These are phyloP conservation scores for Deilephila porcellus DNA, from an alignment of 2,888 invertebrate genomes.

Conservation along the genomic window DNA sequence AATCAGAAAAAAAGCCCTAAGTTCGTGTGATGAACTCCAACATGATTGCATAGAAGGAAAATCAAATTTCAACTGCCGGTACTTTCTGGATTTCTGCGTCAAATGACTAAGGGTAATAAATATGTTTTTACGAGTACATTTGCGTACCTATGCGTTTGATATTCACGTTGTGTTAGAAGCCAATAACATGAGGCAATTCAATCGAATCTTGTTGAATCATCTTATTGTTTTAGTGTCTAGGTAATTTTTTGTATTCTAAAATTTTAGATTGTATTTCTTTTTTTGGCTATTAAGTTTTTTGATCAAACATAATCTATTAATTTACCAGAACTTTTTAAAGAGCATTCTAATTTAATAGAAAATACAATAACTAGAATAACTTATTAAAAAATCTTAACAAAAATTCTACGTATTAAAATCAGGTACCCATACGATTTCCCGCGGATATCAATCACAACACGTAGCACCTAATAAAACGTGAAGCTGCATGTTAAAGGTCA, in stretches of 20 bases:
- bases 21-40: too few relatives aligned
- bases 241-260: neutral
- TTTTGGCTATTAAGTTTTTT: neutral
- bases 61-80: neutral
- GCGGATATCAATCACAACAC: neutral
- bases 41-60: too few relatives aligned
- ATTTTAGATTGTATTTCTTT: neutral
- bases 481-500: slow-evolving; percentile 15
- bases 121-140: neutral
- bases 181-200: neutral
- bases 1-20: too few relatives aligned
- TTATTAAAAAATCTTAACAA: too few relatives aligned
- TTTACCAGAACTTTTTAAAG: too few relatives aligned
- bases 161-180: neutral
- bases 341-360: too few relatives aligned
- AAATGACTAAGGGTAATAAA: slow-evolving; percentile 9
- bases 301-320: too few relatives aligned
- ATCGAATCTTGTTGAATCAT: slow-evolving; percentile 2
- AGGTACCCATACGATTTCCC: too few relatives aligned
- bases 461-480: slow-evolving; percentile 10
- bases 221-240: neutral
- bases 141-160: neutral
- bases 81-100: neutral
- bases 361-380: too few relatives aligned
- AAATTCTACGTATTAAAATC: too few relatives aligned